Percentiles rank a stretch among this genome's conserved stretches.
Evolutionary conservation across 2,113 vertebrate species (phyloP).

Genomic region (Sturnira hondurensis): DNA sequence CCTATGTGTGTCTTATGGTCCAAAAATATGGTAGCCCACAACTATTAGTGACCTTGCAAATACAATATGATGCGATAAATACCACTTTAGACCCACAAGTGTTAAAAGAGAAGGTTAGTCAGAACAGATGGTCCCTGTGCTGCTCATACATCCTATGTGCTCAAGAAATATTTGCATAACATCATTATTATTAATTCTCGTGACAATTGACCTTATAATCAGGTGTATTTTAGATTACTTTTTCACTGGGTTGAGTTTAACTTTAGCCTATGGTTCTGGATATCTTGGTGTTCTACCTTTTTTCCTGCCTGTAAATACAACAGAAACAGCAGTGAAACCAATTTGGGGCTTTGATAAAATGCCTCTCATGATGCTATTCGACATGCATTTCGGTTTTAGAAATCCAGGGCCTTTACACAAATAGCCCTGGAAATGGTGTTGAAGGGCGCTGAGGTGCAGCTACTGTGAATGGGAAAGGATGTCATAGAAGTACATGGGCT

Average conservation of each 20-base stretch:
- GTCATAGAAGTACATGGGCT: not conserved
- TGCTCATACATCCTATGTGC: not conserved
- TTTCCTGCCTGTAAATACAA: not conserved
- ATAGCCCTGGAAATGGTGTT: not conserved
- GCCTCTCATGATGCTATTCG: not conserved
- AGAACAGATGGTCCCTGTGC: not conserved
- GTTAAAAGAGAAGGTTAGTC: not conserved
- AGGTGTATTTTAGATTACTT: not conserved
- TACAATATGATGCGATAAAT: not conserved
- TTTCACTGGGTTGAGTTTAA: not conserved
- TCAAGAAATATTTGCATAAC: not conserved
- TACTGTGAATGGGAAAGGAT: not conserved
- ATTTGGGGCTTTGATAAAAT: not conserved
- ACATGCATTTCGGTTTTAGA: not conserved
- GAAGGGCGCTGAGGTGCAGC: not conserved
- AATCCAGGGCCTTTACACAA: not conserved
- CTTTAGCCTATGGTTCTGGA: not conserved
- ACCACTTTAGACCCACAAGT: not conserved
- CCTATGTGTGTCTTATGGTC: too few relatives aligned
- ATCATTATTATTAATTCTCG: not conserved
- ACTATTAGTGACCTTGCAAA: not conserved
- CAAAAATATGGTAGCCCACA: not conserved
- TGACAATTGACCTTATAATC: not conserved
- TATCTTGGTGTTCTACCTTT: not conserved
- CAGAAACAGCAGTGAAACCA: not conserved